Evolutionary conservation across 2,888 invertebrate species (phyloP).

Genomic region (Platycheirus rosarum): DNA sequence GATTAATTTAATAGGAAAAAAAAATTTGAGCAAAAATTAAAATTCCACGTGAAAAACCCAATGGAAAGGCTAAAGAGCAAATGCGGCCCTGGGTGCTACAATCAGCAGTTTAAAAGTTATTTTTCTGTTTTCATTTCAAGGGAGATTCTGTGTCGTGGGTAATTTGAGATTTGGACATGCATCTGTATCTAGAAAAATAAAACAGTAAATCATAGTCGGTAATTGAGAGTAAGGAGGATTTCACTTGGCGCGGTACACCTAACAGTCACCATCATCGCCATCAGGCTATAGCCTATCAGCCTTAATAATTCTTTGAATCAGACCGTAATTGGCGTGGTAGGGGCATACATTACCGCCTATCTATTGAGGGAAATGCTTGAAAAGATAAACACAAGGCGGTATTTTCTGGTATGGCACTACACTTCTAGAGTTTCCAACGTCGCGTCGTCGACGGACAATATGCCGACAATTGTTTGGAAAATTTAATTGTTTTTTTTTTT

Average conservation of each 20-base stretch:
- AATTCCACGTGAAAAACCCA: too few relatives aligned
- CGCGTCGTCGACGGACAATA: too few relatives aligned
- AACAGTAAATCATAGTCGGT: conserved; percentile 10
- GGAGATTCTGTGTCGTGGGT: conserved; percentile 18
- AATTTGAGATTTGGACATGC: conserved; percentile 49
- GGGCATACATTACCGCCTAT: conserved; percentile 32
- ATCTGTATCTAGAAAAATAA: conserved; percentile 35
- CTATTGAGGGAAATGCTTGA: conserved; percentile 5
- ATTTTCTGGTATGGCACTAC: conserved; percentile 22
- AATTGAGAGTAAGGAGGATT: conserved; percentile 44
- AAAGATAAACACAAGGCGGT: conserved; percentile 21
- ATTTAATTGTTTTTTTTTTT: too few relatives aligned
- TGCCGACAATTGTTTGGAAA: too few relatives aligned
- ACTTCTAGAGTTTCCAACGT: too few relatives aligned
- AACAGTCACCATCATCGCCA: neutral
- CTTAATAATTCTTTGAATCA: conserved; percentile 20
- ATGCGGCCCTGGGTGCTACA: neutral
- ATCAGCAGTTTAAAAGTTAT: neutral
- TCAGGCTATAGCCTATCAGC: conserved; percentile 2
- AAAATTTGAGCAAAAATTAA: too few relatives aligned
- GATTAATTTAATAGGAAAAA: too few relatives aligned
- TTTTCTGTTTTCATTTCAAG: conserved; percentile 7
- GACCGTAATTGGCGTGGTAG: conserved; percentile 59
- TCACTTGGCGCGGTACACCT: neutral
- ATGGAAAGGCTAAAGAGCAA: neutral